Percentiles rank a stretch among this genome's conserved stretches.
Evolutionary conservation across 2,888 invertebrate species (phyloP).

Genomic region (Meandrusa payeni): DNA sequence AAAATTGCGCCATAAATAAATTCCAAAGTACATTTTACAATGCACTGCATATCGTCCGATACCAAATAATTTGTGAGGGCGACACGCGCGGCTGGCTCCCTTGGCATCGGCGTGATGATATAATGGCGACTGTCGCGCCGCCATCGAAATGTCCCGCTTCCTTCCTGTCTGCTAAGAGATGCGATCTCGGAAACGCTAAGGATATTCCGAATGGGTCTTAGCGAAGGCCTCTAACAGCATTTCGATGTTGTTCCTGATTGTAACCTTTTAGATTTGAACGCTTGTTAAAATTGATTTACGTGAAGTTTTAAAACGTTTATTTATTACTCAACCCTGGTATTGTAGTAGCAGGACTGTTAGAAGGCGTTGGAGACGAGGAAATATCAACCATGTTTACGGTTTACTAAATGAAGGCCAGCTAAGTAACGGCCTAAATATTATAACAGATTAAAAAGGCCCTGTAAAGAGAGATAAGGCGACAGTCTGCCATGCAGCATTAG

Average conservation of each 20-base stretch:
- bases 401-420: too few species aligned
- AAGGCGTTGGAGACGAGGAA: too few species aligned
- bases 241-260: slow-evolving; percentile 29
- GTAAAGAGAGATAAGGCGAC: too few species aligned
- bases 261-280: slow-evolving; percentile 3
- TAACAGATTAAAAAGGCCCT: too few species aligned
- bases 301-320: neutral
- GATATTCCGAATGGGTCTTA: slow-evolving; percentile 27
- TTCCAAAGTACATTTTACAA: slow-evolving; percentile 7
- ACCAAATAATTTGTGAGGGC: slow-evolving; percentile 28
- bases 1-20: neutral
- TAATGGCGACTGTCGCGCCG: slow-evolving; percentile 52
- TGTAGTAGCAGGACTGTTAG: too few species aligned
- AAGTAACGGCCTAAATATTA: too few species aligned
- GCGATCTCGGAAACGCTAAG: slow-evolving; percentile 32
- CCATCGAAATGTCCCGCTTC: slow-evolving; percentile 58
- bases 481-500: too few species aligned
- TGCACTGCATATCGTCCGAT: slow-evolving; percentile 11
- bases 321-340: too few species aligned
- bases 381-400: too few species aligned
- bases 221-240: slow-evolving; percentile 29
- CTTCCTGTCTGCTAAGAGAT: slow-evolving; percentile 54
- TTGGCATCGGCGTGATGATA: slow-evolving; percentile 47
- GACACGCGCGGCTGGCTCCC: slow-evolving; percentile 34
- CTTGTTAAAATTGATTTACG: slow-evolving; percentile 13